These are phyloP conservation scores for Sylvilagus floridanus DNA, from an alignment of 2,797 vertebrate genomes.

Conservation along the genomic window DNA sequence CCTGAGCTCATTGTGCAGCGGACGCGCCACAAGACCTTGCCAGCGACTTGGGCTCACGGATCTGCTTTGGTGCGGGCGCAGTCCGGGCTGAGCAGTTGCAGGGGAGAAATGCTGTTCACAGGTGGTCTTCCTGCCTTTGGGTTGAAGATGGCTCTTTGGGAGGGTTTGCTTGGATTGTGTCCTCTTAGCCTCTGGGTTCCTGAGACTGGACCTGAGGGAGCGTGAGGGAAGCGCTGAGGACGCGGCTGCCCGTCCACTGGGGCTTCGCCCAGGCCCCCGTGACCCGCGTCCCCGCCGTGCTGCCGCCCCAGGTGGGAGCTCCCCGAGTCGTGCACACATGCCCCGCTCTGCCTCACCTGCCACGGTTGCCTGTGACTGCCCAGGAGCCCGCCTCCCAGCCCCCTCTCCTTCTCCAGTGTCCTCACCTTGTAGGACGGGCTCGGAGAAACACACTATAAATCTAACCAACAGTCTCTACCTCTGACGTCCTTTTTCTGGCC, in stretches of 20 bases:
- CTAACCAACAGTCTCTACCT: neutral
- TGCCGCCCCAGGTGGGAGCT: neutral
- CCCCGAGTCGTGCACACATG: neutral
- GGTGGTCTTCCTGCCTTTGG: fast-evolving
- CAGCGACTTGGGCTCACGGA: neutral
- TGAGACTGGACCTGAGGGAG: neutral
- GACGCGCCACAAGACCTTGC: neutral
- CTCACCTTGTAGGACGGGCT: neutral
- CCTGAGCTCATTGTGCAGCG: neutral
- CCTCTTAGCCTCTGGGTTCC: neutral
- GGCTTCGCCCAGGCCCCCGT: neutral
- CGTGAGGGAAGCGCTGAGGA: fast-evolving
- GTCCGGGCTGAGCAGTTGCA: neutral
- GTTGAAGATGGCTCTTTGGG: fast-evolving
- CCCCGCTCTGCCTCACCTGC: neutral
- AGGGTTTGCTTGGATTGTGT: neutral
- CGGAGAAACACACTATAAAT: neutral
- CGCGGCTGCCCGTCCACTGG: neutral
- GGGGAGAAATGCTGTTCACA: fast-evolving
- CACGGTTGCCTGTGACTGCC: neutral
- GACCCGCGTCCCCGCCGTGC: neutral
- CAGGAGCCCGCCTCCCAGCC: neutral
- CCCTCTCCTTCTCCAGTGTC: neutral
- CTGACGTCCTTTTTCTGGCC: neutral
- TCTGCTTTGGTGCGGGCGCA: neutral